phyloP scores from a whole-genome alignment of 2,113 vertebrate genomes.

The Mesitornis unicolor region DNA sequence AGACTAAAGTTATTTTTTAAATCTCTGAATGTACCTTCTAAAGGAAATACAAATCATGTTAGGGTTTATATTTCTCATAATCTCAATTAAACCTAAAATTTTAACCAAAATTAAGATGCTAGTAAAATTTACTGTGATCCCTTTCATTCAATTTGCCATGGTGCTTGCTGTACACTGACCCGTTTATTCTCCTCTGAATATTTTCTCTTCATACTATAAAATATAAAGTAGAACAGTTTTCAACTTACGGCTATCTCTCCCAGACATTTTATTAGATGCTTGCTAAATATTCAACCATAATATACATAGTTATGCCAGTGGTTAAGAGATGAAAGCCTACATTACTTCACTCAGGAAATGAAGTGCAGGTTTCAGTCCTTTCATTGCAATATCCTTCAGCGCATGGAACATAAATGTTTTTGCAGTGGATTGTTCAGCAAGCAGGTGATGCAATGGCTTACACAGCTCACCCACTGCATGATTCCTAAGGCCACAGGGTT shows the following conservation, averaged over 20 bases:
- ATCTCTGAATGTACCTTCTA: not conserved
- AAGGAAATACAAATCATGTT: not conserved
- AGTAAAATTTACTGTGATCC: not conserved
- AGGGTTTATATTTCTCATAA: not conserved
- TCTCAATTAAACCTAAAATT: not conserved
- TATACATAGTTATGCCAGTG: constrained; percentile 34
- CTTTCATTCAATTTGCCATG: not conserved
- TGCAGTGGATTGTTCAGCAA: constrained; percentile 36
- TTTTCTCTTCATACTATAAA: not conserved
- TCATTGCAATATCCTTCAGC: constrained; percentile 48
- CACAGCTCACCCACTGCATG: not conserved
- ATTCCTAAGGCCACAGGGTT: constrained; percentile 44
- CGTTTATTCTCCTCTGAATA: not conserved
- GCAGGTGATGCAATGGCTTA: constrained; percentile 31
- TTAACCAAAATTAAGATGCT: not conserved
- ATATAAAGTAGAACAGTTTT: not conserved
- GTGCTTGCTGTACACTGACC: not conserved
- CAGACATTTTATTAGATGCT: constrained; percentile 9
- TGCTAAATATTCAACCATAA: constrained; percentile 35
- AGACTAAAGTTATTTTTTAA: not conserved
- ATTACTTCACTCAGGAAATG: constrained; percentile 43
- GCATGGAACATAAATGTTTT: constrained; percentile 30
- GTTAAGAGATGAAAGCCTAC: constrained; percentile 54
- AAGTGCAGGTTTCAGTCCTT: constrained; percentile 44
- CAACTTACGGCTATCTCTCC: not conserved